Base-by-base conservation (phyloP, 35 echinoderm and acorn worm species). In the Lytechinus variegatus region DNA sequence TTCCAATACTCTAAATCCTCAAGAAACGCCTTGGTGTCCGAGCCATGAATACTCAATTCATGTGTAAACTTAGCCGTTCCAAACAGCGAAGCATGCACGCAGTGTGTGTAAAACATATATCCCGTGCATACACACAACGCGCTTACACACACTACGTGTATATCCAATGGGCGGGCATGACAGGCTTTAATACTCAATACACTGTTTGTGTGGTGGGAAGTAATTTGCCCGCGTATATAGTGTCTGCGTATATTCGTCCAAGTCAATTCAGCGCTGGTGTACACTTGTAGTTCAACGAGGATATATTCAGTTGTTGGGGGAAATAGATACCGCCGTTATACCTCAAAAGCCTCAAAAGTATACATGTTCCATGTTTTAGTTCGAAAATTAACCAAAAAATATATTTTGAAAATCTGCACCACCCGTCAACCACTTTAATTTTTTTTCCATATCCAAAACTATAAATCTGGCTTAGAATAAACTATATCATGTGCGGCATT, bases 271-370 rank as follows among this genome's bases (percentile, higher is more conserved):
- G 52, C 88, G 27, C 28, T 44, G 52, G 54, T 55, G 27, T 93
- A 93, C 52, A 93, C 92, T 93, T 93, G 92, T 93, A 93, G 92
- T 93, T 93, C 92, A 93, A 57, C 92, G 92, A 93, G 53, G 92
- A 54, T 93, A 33, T 54, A 93, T 53, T 93, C 92, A 93, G 92
- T 79, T 90, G 88, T 93, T 93, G 10, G 92, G 10, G 10, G 53
- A 93, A 93, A 93, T 79, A 24, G 66, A 79, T 79, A 79, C 66
- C 66, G 66, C 6, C 24, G 66, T 79, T 79, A 79, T 79, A 16
- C 66, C 66, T 79, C 66, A 79, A 19, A 79, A 79, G 66, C 66
- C 66, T 79, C 66, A 79, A 19, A 79, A 79, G 66, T 79, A 24
- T 79, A 79, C 19, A 24, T 79, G 66, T 79, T 79, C 66, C 66